phyloP scores from a whole-genome alignment of 37 sponge, comb jelly and placozoan genomes.

The Beroe forskalii region DNA sequence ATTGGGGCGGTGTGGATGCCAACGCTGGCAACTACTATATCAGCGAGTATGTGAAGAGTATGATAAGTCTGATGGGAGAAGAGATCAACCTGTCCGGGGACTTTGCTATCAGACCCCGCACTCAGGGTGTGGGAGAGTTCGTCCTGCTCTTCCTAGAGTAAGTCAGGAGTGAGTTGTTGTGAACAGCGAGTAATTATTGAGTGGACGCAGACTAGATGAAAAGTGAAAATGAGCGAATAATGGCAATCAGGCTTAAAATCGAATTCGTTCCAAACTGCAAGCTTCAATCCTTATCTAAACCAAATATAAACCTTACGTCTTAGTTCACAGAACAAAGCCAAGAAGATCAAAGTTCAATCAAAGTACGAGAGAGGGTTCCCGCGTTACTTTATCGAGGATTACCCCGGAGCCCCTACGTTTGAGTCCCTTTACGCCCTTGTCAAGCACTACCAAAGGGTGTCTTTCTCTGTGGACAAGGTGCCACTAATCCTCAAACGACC shows the following conservation, averaged over 20 bases:
- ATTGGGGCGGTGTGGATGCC: slow-evolving; percentile 36
- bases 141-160: slow-evolving; percentile 59
- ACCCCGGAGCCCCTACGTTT: slow-evolving; percentile 66
- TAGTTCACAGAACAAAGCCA: slow-evolving; percentile 15
- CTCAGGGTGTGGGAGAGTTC: slow-evolving; percentile 5
- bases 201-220: no score
- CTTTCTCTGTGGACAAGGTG: slow-evolving; percentile 46
- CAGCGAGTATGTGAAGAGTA: slow-evolving; percentile 45
- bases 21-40: neutral
- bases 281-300: neutral
- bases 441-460: slow-evolving; percentile 74
- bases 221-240: no score
- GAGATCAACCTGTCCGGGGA: slow-evolving; percentile 5
- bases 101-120: slow-evolving; percentile 42
- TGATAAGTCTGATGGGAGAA: neutral
- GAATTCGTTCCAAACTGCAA: no score
- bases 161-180: neutral
- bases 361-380: slow-evolving; percentile 41
- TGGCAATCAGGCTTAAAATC: no score
- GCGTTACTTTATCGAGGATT: slow-evolving; percentile 51
- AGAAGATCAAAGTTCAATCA: slow-evolving; percentile 54
- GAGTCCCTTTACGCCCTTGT: slow-evolving; percentile 88
- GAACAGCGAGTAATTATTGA: neutral
- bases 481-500: slow-evolving; percentile 49
- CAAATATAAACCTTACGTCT: neutral